These are phyloP conservation scores for Drosophila phalerata DNA, from an alignment of 2,888 invertebrate species.

Conservation along the genomic window DNA sequence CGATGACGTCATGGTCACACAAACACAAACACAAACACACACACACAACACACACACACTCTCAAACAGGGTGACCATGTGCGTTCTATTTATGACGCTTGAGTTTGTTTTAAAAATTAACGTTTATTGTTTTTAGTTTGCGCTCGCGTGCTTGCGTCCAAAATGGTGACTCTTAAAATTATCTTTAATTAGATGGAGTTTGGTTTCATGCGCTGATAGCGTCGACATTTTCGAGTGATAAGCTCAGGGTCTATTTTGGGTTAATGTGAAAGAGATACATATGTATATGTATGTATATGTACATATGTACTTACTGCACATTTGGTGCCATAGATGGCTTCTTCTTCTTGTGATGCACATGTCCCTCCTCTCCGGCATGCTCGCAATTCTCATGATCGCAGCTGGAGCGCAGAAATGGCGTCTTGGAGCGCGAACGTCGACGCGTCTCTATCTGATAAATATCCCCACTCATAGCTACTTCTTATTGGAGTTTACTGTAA, in stretches of 20 bases:
- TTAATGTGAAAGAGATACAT: constrained; percentile 8
- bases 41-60: constrained; percentile 8
- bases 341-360: constrained; percentile 86
- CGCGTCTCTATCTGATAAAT: constrained; percentile 86
- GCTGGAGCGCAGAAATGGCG: constrained; percentile 88
- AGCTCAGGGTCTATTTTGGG: constrained; percentile 9
- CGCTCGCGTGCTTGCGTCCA: constrained; percentile 1
- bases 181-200: constrained; percentile 18
- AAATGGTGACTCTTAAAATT: neutral
- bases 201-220: constrained; percentile 4
- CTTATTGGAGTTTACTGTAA: constrained; percentile 44
- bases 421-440: constrained; percentile 90
- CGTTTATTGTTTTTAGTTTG: constrained; percentile 18
- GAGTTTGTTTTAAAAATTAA: constrained; percentile 24
- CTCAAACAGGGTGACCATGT: constrained; percentile 29
- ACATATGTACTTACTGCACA: constrained; percentile 79
- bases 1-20: constrained; percentile 67
- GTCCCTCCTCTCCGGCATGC: constrained; percentile 87
- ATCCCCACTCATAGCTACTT: constrained; percentile 75
- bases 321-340: constrained; percentile 70
- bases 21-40: constrained; percentile 11
- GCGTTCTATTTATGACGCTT: constrained; percentile 28
- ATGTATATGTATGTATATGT: neutral
- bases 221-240: constrained; percentile 11
- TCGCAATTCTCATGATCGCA: constrained; percentile 88